Base-by-base conservation (phyloP, 2,113 vertebrate species). In the Corythaixoides concolor region DNA sequence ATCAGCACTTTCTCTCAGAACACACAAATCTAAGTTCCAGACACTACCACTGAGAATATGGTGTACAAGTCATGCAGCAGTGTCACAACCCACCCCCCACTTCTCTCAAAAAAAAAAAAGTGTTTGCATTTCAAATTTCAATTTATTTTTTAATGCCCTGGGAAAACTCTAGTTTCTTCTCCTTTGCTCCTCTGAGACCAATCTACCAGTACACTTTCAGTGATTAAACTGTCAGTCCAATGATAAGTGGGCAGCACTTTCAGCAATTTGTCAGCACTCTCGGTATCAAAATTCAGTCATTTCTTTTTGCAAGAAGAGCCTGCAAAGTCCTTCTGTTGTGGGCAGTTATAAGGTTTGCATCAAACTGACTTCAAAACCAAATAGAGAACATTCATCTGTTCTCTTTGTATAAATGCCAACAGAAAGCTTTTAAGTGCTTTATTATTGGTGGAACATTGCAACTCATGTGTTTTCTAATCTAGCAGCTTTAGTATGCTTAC, bases 201-300 rank as follows among this genome's bases (percentile, higher is more conserved):
- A 93, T 93, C 73, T 59, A 89, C 80, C 9, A 94, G 96, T 95
- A 95, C 74, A 88, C 88, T 95, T 96, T 83, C 3, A 6, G 98
- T 98, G 97, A 98, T 98, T 98, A 98, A 98, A 98, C 97, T 98
- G 98, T 97, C 98, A 98, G 92, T 67, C 83, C 70, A 70, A 69
- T 98, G 97, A 98, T 98, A 98, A 97, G 98, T 96, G 93, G 96
- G 95, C 88, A 95, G 94, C 89, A 83, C 92, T 97, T 97, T 92
- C 90, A 97, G 95, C 97, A 96, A 98, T 97, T 97, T 98, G 97
- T 98, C 97, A 98, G 97, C 95, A 97, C 94, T 96, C 94, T 78
- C 19, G 8, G 73, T 93, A 95, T 97, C 96, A 96, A 94, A 98
- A 97, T 98, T 97, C 97, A 98, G 97, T 98, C 94, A 96, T 95